Percentiles rank a stretch among this genome's conserved stretches.
Evolutionary conservation across 2,888 invertebrate species (phyloP).

Genomic region (Drosophila multiciliata): DNA sequence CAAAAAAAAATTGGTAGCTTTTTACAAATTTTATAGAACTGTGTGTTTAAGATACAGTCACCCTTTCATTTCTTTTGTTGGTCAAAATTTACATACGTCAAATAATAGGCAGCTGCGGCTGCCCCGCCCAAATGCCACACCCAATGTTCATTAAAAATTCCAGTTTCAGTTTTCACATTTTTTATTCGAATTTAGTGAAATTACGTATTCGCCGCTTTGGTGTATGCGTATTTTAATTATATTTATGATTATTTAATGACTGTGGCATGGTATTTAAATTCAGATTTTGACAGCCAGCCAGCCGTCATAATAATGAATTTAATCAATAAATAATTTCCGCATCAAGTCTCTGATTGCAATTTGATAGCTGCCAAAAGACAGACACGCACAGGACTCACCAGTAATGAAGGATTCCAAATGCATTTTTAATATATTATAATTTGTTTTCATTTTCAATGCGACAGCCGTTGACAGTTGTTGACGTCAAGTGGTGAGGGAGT

Average conservation of each 20-base stretch:
- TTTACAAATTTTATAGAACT: constrained; percentile 6
- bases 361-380: constrained; percentile 32
- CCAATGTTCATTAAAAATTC: constrained; percentile 60
- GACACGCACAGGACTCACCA: constrained; percentile 4
- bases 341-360: constrained; percentile 59
- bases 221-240: constrained; percentile 47
- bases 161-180: constrained; percentile 9
- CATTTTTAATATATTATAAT: constrained; percentile 48
- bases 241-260: constrained; percentile 68
- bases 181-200: constrained; percentile 20
- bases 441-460: constrained; percentile 47
- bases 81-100: constrained; percentile 28
- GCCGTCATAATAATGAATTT: constrained; percentile 18
- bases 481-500: background rate
- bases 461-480: constrained; percentile 4
- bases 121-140: constrained; percentile 22
- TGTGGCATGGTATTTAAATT: constrained; percentile 40
- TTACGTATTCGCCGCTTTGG: background rate
- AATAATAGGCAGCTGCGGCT: constrained; percentile 11
- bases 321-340: constrained; percentile 73
- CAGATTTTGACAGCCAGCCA: constrained; percentile 34
- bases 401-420: constrained; percentile 16
- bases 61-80: background rate
- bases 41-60: constrained; percentile 12
- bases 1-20: background rate